Evolutionary conservation across 2,113 vertebrate genomes (phyloP), one percentile per base, ranked within the genome.

Genomic region (Azemiops feae): DNA sequence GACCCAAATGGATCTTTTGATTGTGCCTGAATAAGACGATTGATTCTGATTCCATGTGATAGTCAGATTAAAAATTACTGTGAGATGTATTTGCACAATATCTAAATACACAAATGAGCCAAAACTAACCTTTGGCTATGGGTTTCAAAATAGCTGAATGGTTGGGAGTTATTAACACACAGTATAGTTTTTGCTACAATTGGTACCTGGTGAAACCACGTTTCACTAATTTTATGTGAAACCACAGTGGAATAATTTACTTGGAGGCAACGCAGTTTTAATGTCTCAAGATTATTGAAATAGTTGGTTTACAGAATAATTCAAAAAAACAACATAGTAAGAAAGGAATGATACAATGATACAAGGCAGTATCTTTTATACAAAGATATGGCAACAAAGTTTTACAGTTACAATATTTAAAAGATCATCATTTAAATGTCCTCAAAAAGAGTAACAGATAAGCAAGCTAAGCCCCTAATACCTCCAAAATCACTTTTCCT

Each of bases 381-480:
- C 74, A 43, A 81, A 81, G 34, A 81, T 43, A 81, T 81, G 74
- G n/a, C 74, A 81, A 22, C 16, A 81, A 7, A 43, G 74, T 43
- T 81, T 81, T 81, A 39, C 69, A 43, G 74, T 81, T 81, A 81
- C 34, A 81, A 43, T 81, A 81, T 81, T 81, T 22, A 43, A 20
- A 81, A 81, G 7, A 22, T 81, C 74, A 39, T 81, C 23, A 9
- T 22, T 81, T 39, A 81, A 81, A 81, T 22, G 7, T 43, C 74
- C 34, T n/a, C 64, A 69, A 69, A 64, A 60, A 69, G 60, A 16
- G 30, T 39, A 14, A 94, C 87, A 45, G 34, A 85, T 90, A 43
- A 12, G 39, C 4, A 86, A 93, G 91, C 0, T 18, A 92, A 93
- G 88, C 69, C 85, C 23, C 89, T 55, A 86, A 92, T 91, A 95